A percentile compares a stretch with the other conserved stretches of the same genome.
phyloP scores from a whole-genome alignment of 2,113 vertebrate species.

The Gila orcuttii region DNA sequence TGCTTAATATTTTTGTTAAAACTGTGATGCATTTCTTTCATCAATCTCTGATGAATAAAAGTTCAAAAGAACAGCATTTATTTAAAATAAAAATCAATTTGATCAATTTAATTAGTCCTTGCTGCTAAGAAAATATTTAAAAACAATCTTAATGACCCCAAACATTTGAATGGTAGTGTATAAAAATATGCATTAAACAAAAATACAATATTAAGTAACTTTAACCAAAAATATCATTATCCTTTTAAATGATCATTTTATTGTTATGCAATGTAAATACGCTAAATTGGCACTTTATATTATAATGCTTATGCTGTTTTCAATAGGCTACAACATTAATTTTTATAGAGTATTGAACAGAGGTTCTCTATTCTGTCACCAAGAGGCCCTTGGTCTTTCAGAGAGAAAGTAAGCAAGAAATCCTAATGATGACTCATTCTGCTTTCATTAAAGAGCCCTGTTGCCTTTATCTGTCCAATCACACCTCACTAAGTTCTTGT shows the following conservation, averaged over 20 bases:
- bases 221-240: not conserved
- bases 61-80: too few relatives aligned
- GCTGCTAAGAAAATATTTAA: too few relatives aligned
- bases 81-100: too few relatives aligned
- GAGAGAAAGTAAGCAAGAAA: not conserved
- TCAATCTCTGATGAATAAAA: too few relatives aligned
- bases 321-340: not conserved
- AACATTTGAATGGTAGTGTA: not conserved
- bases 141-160: not conserved
- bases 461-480: conserved; percentile 1
- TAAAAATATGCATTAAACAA: not conserved
- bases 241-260: not conserved
- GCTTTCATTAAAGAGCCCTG: not conserved
- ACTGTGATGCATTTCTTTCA: too few relatives aligned
- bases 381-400: not conserved
- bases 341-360: not conserved
- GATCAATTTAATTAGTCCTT: too few relatives aligned
- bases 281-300: not conserved
- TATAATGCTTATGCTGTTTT: too few relatives aligned
- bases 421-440: not conserved
- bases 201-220: not conserved
- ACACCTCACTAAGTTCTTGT: not conserved
- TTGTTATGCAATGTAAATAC: not conserved
- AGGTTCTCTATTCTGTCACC: not conserved
- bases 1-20: not conserved